These are phyloP conservation scores for Gorsachius magnificus DNA, from an alignment of 2,797 vertebrate species.

Conservation along the genomic window DNA sequence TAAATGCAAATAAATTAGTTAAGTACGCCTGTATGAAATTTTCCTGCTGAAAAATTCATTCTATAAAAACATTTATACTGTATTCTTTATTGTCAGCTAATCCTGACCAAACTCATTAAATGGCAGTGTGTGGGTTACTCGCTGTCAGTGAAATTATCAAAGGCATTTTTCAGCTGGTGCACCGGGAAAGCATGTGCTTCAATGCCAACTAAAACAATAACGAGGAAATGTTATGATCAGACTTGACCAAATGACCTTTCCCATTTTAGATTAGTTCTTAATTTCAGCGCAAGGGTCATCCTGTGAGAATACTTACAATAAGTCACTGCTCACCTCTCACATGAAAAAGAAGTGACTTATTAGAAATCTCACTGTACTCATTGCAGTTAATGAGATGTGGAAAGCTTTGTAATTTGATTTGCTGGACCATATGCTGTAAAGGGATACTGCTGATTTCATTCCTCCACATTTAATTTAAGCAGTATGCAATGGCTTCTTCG, in stretches of 20 bases:
- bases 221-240: slow-evolving; percentile 80
- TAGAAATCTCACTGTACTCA: slow-evolving; percentile 83
- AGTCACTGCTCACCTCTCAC: slow-evolving; percentile 81
- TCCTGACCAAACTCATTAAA: slow-evolving; percentile 80
- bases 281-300: slow-evolving; percentile 79
- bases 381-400: slow-evolving; percentile 87
- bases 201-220: slow-evolving; percentile 81
- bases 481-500: slow-evolving; percentile 85
- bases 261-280: slow-evolving; percentile 82
- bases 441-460: slow-evolving; percentile 85
- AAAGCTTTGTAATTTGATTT: slow-evolving; percentile 89
- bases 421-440: slow-evolving; percentile 85
- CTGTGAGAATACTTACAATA: slow-evolving; percentile 79
- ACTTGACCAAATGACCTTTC: slow-evolving; percentile 82
- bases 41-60: slow-evolving; percentile 65
- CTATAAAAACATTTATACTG: slow-evolving; percentile 75
- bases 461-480: slow-evolving; percentile 87
- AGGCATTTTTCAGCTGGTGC: slow-evolving; percentile 78
- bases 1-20: slow-evolving; percentile 57
- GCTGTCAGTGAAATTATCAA: slow-evolving; percentile 81
- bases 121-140: slow-evolving; percentile 78
- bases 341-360: slow-evolving; percentile 84
- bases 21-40: not conserved
- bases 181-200: slow-evolving; percentile 76
- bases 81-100: slow-evolving; percentile 80